These are phyloP conservation scores for Solen grandis DNA, from an alignment of 1,140 invertebrate genomes.

Conservation along the genomic window DNA sequence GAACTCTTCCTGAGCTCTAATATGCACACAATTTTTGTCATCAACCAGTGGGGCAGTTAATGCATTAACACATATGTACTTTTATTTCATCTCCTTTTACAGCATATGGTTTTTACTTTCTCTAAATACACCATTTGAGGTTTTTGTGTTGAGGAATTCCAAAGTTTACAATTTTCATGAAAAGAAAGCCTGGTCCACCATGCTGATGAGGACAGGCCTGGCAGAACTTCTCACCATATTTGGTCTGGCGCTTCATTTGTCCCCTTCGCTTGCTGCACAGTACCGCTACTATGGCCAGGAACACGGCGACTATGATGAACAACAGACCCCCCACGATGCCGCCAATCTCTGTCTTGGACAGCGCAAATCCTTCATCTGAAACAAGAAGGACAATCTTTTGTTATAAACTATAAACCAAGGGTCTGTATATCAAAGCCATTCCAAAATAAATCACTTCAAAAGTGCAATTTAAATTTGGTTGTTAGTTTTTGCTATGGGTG, in stretches of 20 bases:
- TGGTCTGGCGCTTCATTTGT: conserved; percentile 58
- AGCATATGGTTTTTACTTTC: too few species aligned
- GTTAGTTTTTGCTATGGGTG: too few species aligned
- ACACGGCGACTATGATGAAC: conserved; percentile 68
- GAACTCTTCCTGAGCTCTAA: too few species aligned
- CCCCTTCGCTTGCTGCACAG: conserved; percentile 65
- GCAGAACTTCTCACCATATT: conserved; percentile 62
- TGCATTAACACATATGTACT: too few species aligned
- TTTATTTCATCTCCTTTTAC: too few species aligned
- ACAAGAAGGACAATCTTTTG: too few species aligned
- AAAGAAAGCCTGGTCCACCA: not conserved
- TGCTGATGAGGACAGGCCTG: not conserved
- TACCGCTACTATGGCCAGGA: conserved; percentile 68
- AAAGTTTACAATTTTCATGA: not conserved
- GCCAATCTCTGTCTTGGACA: conserved; percentile 67
- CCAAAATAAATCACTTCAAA: too few species aligned
- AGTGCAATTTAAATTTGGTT: too few species aligned
- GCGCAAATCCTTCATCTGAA: conserved; percentile 46
- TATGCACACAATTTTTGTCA: too few species aligned
- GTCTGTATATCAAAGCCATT: too few species aligned
- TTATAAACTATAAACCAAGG: too few species aligned
- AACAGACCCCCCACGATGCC: conserved; percentile 70
- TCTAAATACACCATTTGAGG: not conserved
- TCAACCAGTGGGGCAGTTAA: too few species aligned
- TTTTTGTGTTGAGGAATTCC: not conserved